Evolutionary conservation across 2,888 invertebrate genomes (phyloP).

Genomic region (Crepidodera aurea): DNA sequence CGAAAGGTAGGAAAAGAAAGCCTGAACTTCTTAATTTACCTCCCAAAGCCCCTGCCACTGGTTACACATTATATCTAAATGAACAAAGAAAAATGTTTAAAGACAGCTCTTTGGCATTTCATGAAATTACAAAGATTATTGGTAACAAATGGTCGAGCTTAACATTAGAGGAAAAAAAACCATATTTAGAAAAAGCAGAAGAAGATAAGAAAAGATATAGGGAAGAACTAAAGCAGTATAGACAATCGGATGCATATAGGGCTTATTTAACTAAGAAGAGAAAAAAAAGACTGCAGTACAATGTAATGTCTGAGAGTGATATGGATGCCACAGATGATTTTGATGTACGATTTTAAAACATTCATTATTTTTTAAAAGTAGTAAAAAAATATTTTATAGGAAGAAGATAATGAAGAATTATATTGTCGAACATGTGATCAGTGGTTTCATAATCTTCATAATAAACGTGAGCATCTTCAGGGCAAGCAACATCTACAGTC

Average conservation of each 20-base stretch:
- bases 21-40: constrained; percentile 63
- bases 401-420: constrained; percentile 66
- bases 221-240: constrained; percentile 65
- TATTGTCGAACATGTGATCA: constrained; percentile 68
- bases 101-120: constrained; percentile 63
- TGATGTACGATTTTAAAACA: constrained; percentile 57
- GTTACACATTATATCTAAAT: constrained; percentile 66
- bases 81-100: constrained; percentile 66
- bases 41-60: constrained; percentile 68
- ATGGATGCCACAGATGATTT: constrained; percentile 65
- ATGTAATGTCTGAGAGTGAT: constrained; percentile 62
- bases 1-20: constrained; percentile 68
- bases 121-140: constrained; percentile 66
- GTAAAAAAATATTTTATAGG: constrained; percentile 56
- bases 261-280: constrained; percentile 64
- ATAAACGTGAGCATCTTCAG: constrained; percentile 68
- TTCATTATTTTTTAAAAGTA: no score
- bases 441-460: constrained; percentile 67
- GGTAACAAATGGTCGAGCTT: constrained; percentile 66
- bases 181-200: constrained; percentile 66
- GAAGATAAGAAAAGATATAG: constrained; percentile 66
- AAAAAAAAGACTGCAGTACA: constrained; percentile 59
- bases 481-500: constrained; percentile 65
- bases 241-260: constrained; percentile 66
- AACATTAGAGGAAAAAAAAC: constrained; percentile 64